Base-by-base conservation (phyloP, 2,888 invertebrate genomes). In the Melanargia galathea region DNA sequence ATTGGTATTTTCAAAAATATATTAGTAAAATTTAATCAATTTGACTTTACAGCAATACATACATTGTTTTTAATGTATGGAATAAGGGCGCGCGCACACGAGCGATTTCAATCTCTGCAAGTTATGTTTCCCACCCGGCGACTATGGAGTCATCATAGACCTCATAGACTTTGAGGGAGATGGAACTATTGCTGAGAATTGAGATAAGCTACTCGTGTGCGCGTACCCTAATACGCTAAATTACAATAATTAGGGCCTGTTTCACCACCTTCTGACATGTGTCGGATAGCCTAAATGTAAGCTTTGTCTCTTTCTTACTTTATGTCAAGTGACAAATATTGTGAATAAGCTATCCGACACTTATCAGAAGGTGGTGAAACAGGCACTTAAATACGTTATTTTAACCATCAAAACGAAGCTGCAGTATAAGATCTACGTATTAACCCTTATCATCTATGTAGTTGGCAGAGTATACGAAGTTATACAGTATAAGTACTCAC, bases 341-440 rank as follows among this genome's bases (percentile, higher is more conserved):
- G n/a, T n/a, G n/a, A n/a, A n/a, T n/a, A n/a, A n/a, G n/a, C n/a
- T n/a, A n/a, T n/a, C n/a, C n/a, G n/a, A n/a, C n/a, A n/a, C n/a
- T n/a, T n/a, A n/a, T n/a, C n/a, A n/a, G n/a, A n/a, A n/a, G n/a
- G n/a, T n/a, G n/a, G n/a, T n/a, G n/a, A n/a, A n/a, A n/a, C n/a
- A n/a, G n/a, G n/a, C n/a, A n/a, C n/a, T n/a, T n/a, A n/a, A n/a
- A n/a, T n/a, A 55, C 22, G 24, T 38, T 22, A 51, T 33, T 3
- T 33, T 33, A 6, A 51, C 33, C 10, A 7, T 54, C 35, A 13
- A 54, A 38, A 20, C 54, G 54, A 54, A 54, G 54, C 54, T 54
- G 54, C 54, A 54, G 54, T 40, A n/a, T 35, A 54, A 22, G 10
- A 18, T 33, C 30, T 33, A 51, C 51, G 40, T 45, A 20, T 56